These are phyloP conservation scores for Vanessa tameamea DNA, from an alignment of 1,140 invertebrate species.

Conservation along the genomic window DNA sequence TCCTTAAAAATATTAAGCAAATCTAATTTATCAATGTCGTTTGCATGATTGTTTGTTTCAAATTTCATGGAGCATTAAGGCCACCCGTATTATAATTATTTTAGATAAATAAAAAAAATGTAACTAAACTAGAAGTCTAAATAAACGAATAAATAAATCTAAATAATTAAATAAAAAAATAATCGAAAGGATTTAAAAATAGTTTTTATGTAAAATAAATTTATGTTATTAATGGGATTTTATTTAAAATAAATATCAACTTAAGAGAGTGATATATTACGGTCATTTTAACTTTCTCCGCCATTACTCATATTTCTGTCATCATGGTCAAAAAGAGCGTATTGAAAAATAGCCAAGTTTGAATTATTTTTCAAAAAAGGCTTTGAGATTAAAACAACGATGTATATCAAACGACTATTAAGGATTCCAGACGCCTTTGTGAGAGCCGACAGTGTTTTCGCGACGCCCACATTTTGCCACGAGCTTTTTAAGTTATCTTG, in stretches of 20 bases:
- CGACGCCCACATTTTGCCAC: conserved; percentile 25
- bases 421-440: conserved; percentile 18
- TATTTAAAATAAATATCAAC: background rate
- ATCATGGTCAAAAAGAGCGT: conserved; percentile 18
- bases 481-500: conserved; percentile 25
- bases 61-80: too few relatives aligned
- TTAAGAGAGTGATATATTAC: background rate
- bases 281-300: background rate
- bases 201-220: too few relatives aligned
- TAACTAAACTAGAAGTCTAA: too few relatives aligned
- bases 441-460: conserved; percentile 28
- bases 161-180: too few relatives aligned
- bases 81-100: too few relatives aligned
- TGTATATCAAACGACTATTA: conserved; percentile 21
- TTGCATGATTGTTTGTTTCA: too few relatives aligned
- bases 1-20: too few relatives aligned
- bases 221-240: too few relatives aligned
- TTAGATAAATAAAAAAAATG: too few relatives aligned
- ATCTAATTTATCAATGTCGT: too few relatives aligned
- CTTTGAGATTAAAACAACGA: conserved; percentile 21
- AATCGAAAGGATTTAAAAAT: too few relatives aligned
- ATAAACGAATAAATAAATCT: too few relatives aligned
- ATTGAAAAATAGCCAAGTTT: conserved; percentile 9
- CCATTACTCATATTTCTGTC: conserved; percentile 5
- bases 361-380: conserved; percentile 19